Base-by-base conservation (phyloP, 2,797 vertebrate genomes). In the Knipowitschia caucasica region DNA sequence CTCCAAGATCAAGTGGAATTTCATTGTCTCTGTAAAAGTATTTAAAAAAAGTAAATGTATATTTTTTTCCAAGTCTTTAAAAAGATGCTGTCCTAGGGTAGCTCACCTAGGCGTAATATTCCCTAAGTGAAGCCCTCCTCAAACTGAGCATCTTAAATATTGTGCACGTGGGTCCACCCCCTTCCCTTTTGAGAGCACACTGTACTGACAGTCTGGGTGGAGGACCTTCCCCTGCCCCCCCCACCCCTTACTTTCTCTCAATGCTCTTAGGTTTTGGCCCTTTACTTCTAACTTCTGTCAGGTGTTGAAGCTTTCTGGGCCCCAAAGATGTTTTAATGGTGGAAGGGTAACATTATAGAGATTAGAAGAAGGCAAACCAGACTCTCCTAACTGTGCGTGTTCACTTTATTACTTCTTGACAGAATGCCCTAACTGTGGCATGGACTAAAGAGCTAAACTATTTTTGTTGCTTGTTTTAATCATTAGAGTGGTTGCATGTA, bases 111-210 rank as follows among this genome's bases (percentile, higher is more conserved):
- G 52, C 65, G 83, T 68, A 74, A 62, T 74, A 59, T 78, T 77
- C 80, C 75, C 67, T 82, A 74, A 77, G 70, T 80, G 58, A 64
- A 81, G 86, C 58, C 67, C 78, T 78, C 44, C 80, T 83, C 71
- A 67, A 78, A 44, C 77, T 82, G 76, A 81, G 87, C 92, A 93
- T 92, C 92, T 97, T 98, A 96, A 95, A 95, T 99, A 95, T 87
- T 75, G 78, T 88, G 79, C 84, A 77, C 82, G 43, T 90, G 88
- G 84, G 86, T 90, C 91, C 92, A 91, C 89, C 90, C 90, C 89
- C 57, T 47, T 90, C 69, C 61, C 59, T 67, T 44, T 57, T 62
- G 4, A 31, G 61, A 36, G 61, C 66, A 67, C 78, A 71, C 67
- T 42, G 44, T 59, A 62, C 73, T 78, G 78, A 78, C 77, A 80